phyloP scores from a whole-genome alignment of 2,888 invertebrate species.

The Miltochrista miniata region DNA sequence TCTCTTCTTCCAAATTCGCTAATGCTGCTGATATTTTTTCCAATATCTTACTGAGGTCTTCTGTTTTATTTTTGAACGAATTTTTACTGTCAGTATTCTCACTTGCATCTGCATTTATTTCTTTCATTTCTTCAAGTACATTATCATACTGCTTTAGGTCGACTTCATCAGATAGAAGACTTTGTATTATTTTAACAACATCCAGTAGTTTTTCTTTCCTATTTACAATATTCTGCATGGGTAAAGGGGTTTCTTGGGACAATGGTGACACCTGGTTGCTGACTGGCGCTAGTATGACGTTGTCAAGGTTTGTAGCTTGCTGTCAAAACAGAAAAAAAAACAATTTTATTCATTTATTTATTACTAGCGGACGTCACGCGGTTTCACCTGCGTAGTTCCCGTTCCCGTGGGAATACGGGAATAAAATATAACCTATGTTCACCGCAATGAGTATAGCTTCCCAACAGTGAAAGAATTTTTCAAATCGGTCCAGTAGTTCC shows the following conservation, averaged over 20 bases:
- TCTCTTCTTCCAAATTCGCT: slow-evolving; percentile 24
- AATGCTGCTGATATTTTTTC: slow-evolving; percentile 24
- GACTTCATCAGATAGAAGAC: slow-evolving; percentile 32
- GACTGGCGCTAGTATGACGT: slow-evolving; percentile 2
- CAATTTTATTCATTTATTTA: too few relatives aligned
- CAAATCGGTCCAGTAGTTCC: too few relatives aligned
- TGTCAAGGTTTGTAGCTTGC: slow-evolving; percentile 11
- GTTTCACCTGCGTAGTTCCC: too few relatives aligned
- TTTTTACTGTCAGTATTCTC: background rate
- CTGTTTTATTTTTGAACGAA: slow-evolving; percentile 19
- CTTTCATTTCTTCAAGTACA: background rate
- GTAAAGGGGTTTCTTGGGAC: slow-evolving; percentile 19
- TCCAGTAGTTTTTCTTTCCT: slow-evolving; percentile 39
- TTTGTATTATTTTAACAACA: slow-evolving; percentile 34
- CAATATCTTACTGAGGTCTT: slow-evolving; percentile 19
- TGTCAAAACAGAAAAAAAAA: slow-evolving; percentile 6
- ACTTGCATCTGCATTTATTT: slow-evolving; percentile 2
- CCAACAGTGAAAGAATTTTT: too few relatives aligned
- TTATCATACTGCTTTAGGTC: slow-evolving; percentile 10
- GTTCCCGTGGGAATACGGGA: too few relatives aligned
- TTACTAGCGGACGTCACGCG: too few relatives aligned
- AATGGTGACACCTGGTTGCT: slow-evolving; percentile 2
- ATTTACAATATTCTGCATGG: slow-evolving; percentile 27
- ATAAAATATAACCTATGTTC: too few relatives aligned
- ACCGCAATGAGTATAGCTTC: too few relatives aligned